These are phyloP conservation scores for Cynopterus brachyotis DNA, from an alignment of 2,113 vertebrate species.

Conservation along the genomic window DNA sequence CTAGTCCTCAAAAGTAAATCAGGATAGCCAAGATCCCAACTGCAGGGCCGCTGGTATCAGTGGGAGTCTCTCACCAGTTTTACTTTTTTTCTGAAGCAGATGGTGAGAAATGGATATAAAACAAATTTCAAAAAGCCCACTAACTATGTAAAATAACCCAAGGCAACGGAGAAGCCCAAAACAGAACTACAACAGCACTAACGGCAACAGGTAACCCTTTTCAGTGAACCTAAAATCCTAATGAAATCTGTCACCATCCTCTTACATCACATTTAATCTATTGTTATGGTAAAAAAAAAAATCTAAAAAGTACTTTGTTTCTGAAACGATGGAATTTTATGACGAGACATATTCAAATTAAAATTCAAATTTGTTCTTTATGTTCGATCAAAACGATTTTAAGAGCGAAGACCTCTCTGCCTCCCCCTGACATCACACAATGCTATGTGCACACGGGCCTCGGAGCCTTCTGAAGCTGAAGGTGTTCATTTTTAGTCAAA, in stretches of 20 bases:
- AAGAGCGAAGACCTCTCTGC: background rate
- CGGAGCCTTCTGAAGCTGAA: slow-evolving; percentile 1
- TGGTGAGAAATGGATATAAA: background rate
- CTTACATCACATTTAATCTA: background rate
- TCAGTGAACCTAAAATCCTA: background rate
- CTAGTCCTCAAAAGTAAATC: background rate
- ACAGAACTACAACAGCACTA: background rate
- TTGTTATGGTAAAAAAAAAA: background rate
- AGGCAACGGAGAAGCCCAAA: background rate
- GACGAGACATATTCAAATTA: background rate
- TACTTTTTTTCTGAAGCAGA: background rate
- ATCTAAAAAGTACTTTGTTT: background rate
- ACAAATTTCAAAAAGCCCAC: background rate
- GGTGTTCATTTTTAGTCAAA: background rate
- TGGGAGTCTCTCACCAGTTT: background rate
- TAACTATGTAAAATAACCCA: background rate
- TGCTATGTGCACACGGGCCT: background rate
- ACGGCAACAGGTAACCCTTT: background rate
- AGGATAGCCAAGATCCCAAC: background rate
- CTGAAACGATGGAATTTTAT: background rate
- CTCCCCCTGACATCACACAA: background rate
- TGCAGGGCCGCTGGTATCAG: background rate
- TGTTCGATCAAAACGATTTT: background rate
- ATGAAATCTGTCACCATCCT: background rate
- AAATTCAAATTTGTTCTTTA: background rate